Percentiles rank a stretch among this genome's conserved stretches.
These are phyloP conservation scores for Sciurus niger DNA, from an alignment of 2,113 vertebrate species.

Conservation along the genomic window DNA sequence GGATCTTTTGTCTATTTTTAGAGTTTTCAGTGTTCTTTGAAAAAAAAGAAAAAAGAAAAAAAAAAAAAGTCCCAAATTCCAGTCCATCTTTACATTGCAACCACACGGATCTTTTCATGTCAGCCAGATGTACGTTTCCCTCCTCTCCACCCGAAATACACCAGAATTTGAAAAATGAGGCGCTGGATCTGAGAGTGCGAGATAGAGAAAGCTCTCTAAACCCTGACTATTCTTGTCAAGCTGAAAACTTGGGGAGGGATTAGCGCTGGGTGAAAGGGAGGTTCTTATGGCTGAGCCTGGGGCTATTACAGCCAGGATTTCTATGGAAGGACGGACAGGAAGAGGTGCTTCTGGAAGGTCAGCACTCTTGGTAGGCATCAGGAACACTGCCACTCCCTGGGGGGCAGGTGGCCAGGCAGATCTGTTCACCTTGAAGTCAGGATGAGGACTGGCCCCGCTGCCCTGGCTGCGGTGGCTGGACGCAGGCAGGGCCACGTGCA, in stretches of 20 bases:
- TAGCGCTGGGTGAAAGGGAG: conserved; percentile 38
- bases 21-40: conserved; percentile 55
- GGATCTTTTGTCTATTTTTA: conserved; percentile 69
- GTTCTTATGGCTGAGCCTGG: background rate
- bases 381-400: background rate
- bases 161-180: conserved; percentile 75
- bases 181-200: conserved; percentile 29
- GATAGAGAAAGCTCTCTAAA: conserved; percentile 52
- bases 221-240: conserved; percentile 35
- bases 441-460: background rate
- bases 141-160: conserved; percentile 62
- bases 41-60: background rate
- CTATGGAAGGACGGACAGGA: background rate
- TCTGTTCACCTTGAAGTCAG: background rate
- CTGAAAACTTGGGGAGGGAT: conserved; percentile 18
- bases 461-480: background rate
- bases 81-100: conserved; percentile 66
- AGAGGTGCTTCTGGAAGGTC: background rate
- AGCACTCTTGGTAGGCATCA: background rate
- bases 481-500: background rate
- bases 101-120: conserved; percentile 61
- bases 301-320: background rate
- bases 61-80: conserved; percentile 13
- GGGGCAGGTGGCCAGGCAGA: background rate
- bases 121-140: conserved; percentile 60